Evolutionary conservation across 2,113 vertebrate genomes (phyloP).

Genomic region (Megalops atlanticus): DNA sequence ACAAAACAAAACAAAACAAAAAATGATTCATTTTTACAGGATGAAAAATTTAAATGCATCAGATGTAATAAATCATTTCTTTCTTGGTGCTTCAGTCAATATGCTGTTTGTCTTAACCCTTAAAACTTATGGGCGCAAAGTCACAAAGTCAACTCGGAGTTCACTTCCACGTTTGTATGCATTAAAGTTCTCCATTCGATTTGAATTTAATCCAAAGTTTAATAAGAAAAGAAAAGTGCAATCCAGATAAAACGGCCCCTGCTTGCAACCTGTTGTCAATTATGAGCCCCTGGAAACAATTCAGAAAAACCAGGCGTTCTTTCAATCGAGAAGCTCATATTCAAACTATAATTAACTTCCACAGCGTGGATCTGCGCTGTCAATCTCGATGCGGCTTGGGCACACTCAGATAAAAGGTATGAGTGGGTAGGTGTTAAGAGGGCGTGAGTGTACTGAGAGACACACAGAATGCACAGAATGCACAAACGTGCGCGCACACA

Average conservation of each 20-base stretch:
- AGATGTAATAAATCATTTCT: not conserved
- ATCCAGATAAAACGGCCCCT: not conserved
- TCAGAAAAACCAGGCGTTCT: not conserved
- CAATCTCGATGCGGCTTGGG: not conserved
- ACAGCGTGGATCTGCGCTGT: not conserved
- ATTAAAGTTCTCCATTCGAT: not conserved
- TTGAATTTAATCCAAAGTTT: constrained; percentile 8
- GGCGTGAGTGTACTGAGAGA: not conserved
- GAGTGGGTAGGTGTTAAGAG: not conserved
- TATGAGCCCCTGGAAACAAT: not conserved
- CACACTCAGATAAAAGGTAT: not conserved
- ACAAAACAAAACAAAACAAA: too few relatives aligned
- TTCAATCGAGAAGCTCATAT: not conserved
- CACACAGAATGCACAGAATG: not conserved
- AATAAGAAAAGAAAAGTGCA: not conserved
- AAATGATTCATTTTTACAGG: too few relatives aligned
- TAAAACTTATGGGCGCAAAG: not conserved
- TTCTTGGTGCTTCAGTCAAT: too few relatives aligned
- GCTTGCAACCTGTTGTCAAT: constrained; percentile 9
- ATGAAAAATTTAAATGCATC: not conserved
- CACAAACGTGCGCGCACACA: not conserved
- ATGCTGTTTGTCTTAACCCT: not conserved
- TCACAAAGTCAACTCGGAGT: not conserved
- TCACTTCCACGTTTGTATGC: not conserved
- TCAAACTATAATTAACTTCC: constrained; percentile 19